Conservation (phyloP, 2,888 invertebrate species). For the Drosophila algonquin region DNA sequence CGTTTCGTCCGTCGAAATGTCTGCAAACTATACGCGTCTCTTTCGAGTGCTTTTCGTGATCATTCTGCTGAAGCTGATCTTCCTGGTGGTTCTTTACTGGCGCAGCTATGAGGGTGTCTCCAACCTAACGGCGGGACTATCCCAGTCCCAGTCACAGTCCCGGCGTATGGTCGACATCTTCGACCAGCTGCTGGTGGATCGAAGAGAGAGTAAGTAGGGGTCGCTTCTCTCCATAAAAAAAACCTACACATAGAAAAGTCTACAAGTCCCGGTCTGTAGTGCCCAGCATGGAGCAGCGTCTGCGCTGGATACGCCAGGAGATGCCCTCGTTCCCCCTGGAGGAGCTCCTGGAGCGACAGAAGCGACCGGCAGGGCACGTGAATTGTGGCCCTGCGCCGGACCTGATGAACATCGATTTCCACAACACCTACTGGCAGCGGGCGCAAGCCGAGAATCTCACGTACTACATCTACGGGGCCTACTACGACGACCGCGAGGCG, state of each 20-base stretch:
- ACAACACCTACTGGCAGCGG: constrained; percentile 96
- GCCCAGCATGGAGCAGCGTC: constrained; percentile 33
- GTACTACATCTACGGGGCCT: constrained; percentile 94
- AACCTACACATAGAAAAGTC: too few species aligned
- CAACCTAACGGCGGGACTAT: neutral
- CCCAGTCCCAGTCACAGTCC: neutral
- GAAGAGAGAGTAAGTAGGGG: constrained; percentile 25
- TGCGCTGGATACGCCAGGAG: constrained; percentile 53
- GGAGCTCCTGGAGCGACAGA: constrained; percentile 31
- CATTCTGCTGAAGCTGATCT: constrained; percentile 30
- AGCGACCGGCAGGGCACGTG: neutral
- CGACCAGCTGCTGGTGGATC: constrained; percentile 33
- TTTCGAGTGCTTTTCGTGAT: constrained; percentile 35
- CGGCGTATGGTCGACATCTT: constrained; percentile 12
- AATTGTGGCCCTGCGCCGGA: constrained; percentile 85
- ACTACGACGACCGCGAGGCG: constrained; percentile 90
- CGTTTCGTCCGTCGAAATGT: constrained; percentile 26
- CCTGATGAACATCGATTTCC: constrained; percentile 93
- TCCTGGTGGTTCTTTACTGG: constrained; percentile 23
- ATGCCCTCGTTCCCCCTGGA: constrained; percentile 61
- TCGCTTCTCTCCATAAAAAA: neutral
- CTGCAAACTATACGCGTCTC: constrained; percentile 27
- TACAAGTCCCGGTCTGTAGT: neutral
- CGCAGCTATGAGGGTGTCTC: constrained; percentile 11
- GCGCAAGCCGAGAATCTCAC: constrained; percentile 90